A percentile compares a stretch with the other conserved stretches of the same genome.
Conservation (phyloP, 35 echinoderm and acorn worm species). For the Apostichopus japonicus region DNA sequence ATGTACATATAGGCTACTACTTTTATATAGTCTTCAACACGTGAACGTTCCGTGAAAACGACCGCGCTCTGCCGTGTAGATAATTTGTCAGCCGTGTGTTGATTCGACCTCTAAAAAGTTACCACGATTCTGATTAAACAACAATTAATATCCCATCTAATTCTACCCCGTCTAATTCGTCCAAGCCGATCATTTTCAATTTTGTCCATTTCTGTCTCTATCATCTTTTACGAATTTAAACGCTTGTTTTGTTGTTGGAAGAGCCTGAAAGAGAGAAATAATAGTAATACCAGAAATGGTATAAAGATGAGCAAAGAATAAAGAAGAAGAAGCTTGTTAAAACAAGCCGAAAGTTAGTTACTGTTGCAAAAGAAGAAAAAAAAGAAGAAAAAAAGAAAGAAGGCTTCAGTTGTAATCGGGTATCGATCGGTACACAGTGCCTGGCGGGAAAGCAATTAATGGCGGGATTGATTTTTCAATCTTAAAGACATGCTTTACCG, state of each 20-base stretch:
- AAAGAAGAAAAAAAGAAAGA: no score
- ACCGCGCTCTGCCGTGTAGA: not conserved
- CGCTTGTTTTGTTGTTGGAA: not conserved
- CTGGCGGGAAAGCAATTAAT: conserved; percentile 36
- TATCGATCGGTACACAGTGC: conserved; percentile 43
- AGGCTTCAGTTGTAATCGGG: not conserved
- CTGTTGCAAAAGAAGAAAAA: not conserved
- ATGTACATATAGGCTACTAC: no score
- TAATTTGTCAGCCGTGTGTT: not conserved
- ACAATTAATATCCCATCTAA: conserved; percentile 37
- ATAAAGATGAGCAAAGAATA: not conserved
- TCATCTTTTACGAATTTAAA: not conserved
- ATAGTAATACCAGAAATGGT: not conserved
- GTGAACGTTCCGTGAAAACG: not conserved
- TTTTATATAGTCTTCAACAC: not conserved
- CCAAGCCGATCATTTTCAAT: conserved; percentile 44
- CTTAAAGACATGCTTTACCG: conserved; percentile 33
- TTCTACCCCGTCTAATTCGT: conserved; percentile 6
- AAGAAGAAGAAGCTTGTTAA: not conserved
- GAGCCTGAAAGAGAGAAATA: not conserved
- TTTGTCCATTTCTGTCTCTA: not conserved
- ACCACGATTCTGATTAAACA: conserved; percentile 39
- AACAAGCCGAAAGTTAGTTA: conserved; percentile 35
- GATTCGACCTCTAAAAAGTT: conserved; percentile 50
- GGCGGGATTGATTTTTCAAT: conserved; percentile 54